Base-by-base conservation (phyloP, 2,888 invertebrate genomes). In the Aspidiotus rigidus region DNA sequence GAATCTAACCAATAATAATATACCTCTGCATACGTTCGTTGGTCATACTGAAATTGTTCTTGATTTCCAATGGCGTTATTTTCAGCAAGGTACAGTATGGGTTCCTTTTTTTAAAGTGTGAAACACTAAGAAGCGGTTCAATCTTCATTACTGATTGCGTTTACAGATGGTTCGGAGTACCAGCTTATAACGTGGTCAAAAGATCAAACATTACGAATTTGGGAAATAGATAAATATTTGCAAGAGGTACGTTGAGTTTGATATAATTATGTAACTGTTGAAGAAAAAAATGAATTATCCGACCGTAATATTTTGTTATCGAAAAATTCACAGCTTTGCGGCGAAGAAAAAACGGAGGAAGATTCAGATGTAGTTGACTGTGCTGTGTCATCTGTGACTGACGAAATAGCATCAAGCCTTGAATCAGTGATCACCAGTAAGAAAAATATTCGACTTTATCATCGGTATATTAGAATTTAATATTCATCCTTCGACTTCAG, bases 181-280 rank as follows among this genome's bases (percentile, higher is more conserved):
- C 92, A 96, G 77, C 80, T 97, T 60, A 87, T 96, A 0, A 95
- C 95, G 2, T 97, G 96, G 96, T 93, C 93, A 0, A 86, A 92
- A 76, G 96, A 97, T 81, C 93, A 95, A 76, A 91, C 89, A 13
- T 81, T 97, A 54, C 83, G 95, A 66, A 86, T 95, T 28, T 96
- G 95, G 91, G 86, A 87, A 75, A 89, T 95, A 76, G 92, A 93
- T 77, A 86, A 89, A 55, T 86, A 87, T 71, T 80, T 95, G 72
- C 85, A 93, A 74, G 91, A 91, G 80, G 81, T 81, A 75, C 72
- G 72, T 69, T 49, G 40, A 15, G 44, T 60, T 63, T 71, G n/a
- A 13, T 54, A 11, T 28, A 11, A 11, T 13, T n/a, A n/a, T n/a
- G n/a, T n/a, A n/a, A 53, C 11, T 13, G 53, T 53, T 11, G 5